Evolutionary conservation across 2,113 vertebrate genomes (phyloP).

Genomic region (Megaceryle torquata): DNA sequence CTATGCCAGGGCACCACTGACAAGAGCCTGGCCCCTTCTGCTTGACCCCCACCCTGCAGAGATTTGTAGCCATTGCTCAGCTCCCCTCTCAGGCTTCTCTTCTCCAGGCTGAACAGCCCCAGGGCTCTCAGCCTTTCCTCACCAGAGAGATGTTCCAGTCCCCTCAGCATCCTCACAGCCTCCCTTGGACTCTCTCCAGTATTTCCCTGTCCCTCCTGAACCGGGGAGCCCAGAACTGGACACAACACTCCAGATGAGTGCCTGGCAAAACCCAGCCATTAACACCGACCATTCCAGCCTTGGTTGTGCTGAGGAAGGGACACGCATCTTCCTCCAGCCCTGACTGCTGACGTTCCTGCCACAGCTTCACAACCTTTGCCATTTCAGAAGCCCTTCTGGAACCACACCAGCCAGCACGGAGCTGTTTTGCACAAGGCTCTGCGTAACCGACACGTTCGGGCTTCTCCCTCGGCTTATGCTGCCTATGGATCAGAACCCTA

Average conservation of each 20-base stretch:
- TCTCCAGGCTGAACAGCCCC: too few relatives aligned
- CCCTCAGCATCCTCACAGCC: too few relatives aligned
- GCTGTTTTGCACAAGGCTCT: not conserved
- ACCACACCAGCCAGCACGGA: rapidly evolving
- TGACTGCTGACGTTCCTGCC: not conserved
- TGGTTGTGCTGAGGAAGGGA: not conserved
- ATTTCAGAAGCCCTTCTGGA: not conserved
- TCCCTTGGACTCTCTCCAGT: too few relatives aligned
- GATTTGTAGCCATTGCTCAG: too few relatives aligned
- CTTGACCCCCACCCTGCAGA: too few relatives aligned
- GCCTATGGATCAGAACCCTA: not conserved
- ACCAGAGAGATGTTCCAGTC: too few relatives aligned
- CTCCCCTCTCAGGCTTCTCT: too few relatives aligned
- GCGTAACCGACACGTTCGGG: not conserved
- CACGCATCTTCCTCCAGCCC: not conserved
- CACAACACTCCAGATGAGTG: not conserved
- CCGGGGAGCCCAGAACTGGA: too few relatives aligned
- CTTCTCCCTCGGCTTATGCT: not conserved
- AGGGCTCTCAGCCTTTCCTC: too few relatives aligned
- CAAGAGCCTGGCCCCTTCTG: too few relatives aligned
- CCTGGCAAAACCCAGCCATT: not conserved
- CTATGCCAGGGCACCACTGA: too few relatives aligned
- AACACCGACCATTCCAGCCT: not conserved
- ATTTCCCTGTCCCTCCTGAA: too few relatives aligned
- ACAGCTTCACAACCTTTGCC: not conserved